A percentile compares a stretch with the other conserved stretches of the same genome.
Evolutionary conservation across 2,113 vertebrate genomes (phyloP).

Genomic region (Salvator merianae): DNA sequence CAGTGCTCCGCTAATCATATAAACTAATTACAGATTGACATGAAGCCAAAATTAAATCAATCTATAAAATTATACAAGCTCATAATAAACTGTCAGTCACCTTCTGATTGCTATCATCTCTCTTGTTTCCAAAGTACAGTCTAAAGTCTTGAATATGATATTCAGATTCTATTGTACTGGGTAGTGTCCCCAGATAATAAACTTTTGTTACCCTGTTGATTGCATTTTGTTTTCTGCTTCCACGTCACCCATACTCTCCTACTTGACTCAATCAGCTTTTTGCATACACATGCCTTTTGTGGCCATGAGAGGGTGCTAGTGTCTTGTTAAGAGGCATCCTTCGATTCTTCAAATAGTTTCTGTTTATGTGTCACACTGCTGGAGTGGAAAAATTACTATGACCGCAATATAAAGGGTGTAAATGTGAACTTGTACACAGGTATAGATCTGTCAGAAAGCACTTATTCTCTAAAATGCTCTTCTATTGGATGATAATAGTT

Average conservation of each 20-base stretch:
- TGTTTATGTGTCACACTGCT: too few species aligned
- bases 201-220: neutral
- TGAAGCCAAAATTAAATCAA: neutral
- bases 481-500: neutral
- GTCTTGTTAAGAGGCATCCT: neutral
- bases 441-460: rapidly evolving
- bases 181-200: neutral
- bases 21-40: neutral
- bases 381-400: neutral
- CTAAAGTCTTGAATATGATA: neutral
- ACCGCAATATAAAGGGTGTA: neutral
- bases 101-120: neutral
- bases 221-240: rapidly evolving
- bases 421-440: rapidly evolving
- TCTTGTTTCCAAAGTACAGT: neutral
- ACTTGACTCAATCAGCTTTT: neutral
- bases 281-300: neutral
- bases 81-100: neutral
- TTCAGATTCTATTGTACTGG: neutral
- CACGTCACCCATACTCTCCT: neutral
- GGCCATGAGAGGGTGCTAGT: neutral
- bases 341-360: neutral
- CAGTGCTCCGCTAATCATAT: neutral
- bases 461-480: neutral
- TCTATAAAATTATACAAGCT: neutral